phyloP scores from a whole-genome alignment of 2,888 invertebrate genomes.

The Argyresthia goedartella region DNA sequence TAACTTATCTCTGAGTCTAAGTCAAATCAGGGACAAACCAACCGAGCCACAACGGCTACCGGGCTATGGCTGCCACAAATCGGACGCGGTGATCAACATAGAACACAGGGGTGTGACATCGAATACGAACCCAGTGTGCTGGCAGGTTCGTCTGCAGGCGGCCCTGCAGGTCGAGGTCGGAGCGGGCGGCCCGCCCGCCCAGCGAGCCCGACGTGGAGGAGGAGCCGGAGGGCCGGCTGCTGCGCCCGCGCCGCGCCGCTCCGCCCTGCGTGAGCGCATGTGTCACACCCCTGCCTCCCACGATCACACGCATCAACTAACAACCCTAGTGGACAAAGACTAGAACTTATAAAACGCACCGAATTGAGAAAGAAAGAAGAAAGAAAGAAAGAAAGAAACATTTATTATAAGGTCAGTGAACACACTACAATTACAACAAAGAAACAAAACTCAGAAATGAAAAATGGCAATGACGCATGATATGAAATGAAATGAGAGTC shows the following conservation, averaged over 20 bases:
- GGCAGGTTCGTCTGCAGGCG: constrained; percentile 47
- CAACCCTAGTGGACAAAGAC: not conserved
- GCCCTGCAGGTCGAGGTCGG: constrained; percentile 56
- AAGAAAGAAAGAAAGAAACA: too few relatives aligned
- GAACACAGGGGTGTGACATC: constrained; percentile 11
- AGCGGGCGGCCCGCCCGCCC: constrained; percentile 51
- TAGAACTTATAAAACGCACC: not conserved
- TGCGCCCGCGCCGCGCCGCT: constrained; percentile 42
- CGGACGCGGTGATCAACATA: not conserved
- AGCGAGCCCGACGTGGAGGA: constrained; percentile 28
- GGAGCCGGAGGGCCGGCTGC: constrained; percentile 26
- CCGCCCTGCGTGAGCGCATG: constrained; percentile 26
- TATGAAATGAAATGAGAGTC: not conserved
- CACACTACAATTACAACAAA: too few relatives aligned
- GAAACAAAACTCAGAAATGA: not conserved
- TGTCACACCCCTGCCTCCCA: constrained; percentile 19
- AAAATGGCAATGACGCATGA: not conserved
- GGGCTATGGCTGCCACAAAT: too few relatives aligned
- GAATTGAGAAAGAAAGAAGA: not conserved
- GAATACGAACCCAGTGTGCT: constrained; percentile 55
- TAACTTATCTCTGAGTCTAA: too few relatives aligned
- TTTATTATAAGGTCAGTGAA: too few relatives aligned
- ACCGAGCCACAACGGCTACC: too few relatives aligned
- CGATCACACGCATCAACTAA: constrained; percentile 20
- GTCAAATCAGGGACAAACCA: too few relatives aligned